These are phyloP conservation scores for Branchinecta lindahli DNA, from an alignment of 1,140 invertebrate species.

Conservation along the genomic window DNA sequence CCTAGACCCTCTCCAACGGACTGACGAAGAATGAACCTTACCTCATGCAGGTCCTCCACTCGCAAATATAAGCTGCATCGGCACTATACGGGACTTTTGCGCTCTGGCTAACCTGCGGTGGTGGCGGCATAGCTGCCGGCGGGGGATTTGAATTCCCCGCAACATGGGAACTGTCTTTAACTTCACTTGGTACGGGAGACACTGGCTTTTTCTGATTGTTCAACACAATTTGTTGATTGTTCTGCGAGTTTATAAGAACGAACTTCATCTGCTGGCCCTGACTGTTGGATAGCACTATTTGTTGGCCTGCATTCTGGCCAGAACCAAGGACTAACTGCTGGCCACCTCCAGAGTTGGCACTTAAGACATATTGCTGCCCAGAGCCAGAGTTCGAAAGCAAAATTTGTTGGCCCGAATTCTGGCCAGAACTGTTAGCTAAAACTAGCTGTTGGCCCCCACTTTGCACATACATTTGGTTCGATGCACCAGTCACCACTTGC, in stretches of 20 bases:
- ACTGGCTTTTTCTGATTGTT: not conserved
- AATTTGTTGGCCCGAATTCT: constrained; percentile 21
- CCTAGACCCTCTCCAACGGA: too few species aligned
- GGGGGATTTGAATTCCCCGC: not conserved
- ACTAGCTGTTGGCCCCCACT: constrained; percentile 22
- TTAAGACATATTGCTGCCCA: not conserved
- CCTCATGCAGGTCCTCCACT: constrained; percentile 77
- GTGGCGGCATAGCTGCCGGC: constrained; percentile 7
- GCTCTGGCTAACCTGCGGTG: not conserved
- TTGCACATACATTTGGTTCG: constrained; percentile 18
- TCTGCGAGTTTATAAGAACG: not conserved
- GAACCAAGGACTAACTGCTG: not conserved
- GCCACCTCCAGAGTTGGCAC: not conserved
- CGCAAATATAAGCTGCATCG: constrained; percentile 51
- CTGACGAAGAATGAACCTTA: constrained; percentile 34
- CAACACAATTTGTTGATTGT: not conserved
- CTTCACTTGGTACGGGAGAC: not conserved
- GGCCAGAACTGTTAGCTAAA: constrained; percentile 22
- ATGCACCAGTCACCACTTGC: constrained; percentile 21
- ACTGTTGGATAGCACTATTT: not conserved
- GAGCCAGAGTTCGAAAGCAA: constrained; percentile 19
- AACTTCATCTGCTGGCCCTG: not conserved
- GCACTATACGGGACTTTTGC: constrained; percentile 6
- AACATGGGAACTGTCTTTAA: not conserved
- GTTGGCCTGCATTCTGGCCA: not conserved